Percentiles rank a stretch among this genome's conserved stretches.
phyloP scores from a whole-genome alignment of 2,797 vertebrate species.

The Trematomus bernacchii region DNA sequence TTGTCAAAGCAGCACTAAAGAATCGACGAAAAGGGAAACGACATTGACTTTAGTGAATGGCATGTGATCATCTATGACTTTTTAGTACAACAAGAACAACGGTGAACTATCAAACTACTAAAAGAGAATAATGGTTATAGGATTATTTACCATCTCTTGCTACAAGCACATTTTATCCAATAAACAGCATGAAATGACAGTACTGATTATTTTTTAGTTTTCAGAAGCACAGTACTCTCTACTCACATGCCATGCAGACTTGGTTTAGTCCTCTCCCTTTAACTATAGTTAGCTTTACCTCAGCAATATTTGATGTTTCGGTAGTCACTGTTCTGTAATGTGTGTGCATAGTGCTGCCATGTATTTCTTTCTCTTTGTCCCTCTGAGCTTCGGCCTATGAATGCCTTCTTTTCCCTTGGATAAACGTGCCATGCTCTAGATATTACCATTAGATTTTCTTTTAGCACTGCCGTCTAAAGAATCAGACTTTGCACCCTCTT shows the following conservation, averaged over 20 bases:
- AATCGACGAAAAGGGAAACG: background rate
- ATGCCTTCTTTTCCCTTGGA: slow-evolving; percentile 50
- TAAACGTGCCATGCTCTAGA: slow-evolving; percentile 33
- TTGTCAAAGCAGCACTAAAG: slow-evolving; percentile 2
- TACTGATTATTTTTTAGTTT: background rate
- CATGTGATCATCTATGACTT: slow-evolving; percentile 1
- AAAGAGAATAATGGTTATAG: background rate
- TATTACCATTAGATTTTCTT: slow-evolving; percentile 22
- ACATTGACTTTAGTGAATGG: slow-evolving; percentile 4
- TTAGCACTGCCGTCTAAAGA: slow-evolving; percentile 34
- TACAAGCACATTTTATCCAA: background rate
- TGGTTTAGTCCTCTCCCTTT: background rate
- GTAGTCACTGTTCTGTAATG: slow-evolving; percentile 33
- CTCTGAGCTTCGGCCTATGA: slow-evolving; percentile 51
- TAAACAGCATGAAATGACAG: background rate
- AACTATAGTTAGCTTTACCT: background rate
- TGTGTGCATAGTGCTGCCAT: slow-evolving; percentile 50
- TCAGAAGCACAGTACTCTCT: background rate
- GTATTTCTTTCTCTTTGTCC: slow-evolving; percentile 45
- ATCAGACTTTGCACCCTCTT: slow-evolving; percentile 41
- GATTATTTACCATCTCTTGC: background rate
- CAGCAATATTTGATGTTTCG: slow-evolving; percentile 22
- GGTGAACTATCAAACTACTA: background rate
- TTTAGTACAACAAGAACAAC: background rate
- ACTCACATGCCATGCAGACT: slow-evolving; percentile 10